Conservation (phyloP, 2,888 invertebrate genomes). For the Pristionchus maxplancki region DNA sequence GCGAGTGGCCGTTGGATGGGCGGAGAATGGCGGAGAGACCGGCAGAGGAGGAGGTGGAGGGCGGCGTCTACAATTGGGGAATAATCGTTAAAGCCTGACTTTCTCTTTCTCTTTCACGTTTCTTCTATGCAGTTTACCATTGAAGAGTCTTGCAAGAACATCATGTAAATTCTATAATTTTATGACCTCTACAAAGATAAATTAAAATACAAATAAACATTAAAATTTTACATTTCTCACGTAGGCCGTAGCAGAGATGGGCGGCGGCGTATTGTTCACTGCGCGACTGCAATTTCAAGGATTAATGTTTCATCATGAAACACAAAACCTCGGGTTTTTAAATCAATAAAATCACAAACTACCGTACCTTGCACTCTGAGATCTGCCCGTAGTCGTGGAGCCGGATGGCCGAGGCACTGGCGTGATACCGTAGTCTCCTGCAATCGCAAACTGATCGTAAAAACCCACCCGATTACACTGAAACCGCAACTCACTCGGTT, state of each 20-base stretch:
- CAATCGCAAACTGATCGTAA: neutral
- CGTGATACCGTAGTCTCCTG: constrained; percentile 28
- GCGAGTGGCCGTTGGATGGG: constrained; percentile 4
- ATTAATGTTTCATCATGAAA: neutral
- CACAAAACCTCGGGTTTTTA: neutral
- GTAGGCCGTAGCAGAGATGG: constrained; percentile 20
- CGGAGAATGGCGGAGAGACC: constrained; percentile 4
- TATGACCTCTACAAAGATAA: too few relatives aligned
- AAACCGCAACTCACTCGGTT: neutral
- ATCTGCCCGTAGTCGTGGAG: neutral
- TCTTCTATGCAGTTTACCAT: neutral
- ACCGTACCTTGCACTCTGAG: constrained; percentile 44
- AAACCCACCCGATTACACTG: neutral
- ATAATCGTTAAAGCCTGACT: too few relatives aligned
- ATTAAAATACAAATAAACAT: too few relatives aligned
- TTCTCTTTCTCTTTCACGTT: too few relatives aligned
- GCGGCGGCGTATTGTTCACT: constrained; percentile 44
- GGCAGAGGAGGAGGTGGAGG: neutral
- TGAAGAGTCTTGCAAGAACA: neutral
- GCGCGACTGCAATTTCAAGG: constrained; percentile 14
- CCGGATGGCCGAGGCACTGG: neutral
- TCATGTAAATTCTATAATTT: neutral
- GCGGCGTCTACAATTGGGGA: neutral
- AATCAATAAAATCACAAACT: neutral
- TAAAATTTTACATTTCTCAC: constrained; percentile 19